Base-by-base conservation (phyloP, 2,888 invertebrate genomes). In the Teleogryllus oceanicus region DNA sequence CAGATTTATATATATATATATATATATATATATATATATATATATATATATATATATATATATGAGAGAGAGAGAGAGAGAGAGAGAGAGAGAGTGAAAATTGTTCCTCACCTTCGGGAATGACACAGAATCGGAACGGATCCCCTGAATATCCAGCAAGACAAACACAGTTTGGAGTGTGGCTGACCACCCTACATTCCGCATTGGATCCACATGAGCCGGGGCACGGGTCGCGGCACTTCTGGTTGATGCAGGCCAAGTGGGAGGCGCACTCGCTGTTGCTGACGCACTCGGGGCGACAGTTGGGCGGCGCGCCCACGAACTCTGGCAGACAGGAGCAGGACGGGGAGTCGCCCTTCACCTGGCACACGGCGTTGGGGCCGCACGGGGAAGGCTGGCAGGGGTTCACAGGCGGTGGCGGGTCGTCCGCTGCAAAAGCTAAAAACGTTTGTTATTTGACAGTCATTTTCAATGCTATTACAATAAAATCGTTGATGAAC, bases 111-210 rank as follows among this genome's bases (percentile, higher is more conserved):
- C 83, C 86, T 84, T 82, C 86, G 78, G 84, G 84, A 83, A 85
- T 83, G 86, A 85, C 18, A 87, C 85, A 78, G 84, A 85, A 84
- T 90, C 88, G 87, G 84, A 91, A 91, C 16, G 92, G 91, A 86
- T 92, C 90, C 51, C 94, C 93, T n/a, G 90, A 90, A 84, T 90
- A 91, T 80, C 92, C 92, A 74, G 88, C 85, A 21, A 89, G 88
- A 84, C 93, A 93, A 75, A 89, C 89, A 85, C 93, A 93, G 75
- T 90, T 89, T 92, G 92, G 82, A 89, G 91, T 90, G 86, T 95
- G 93, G 85, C 93, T 94, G n/a, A 93, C 89, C 11, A 94, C 93
- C 85, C 90, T 90, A 84, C 96, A 96, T 91, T 91, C 85, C 3
- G 90, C 88, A 83, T 89, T 89, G 80, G 85, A 85, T 16, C 89